Evolutionary conservation across 2,888 invertebrate species (phyloP), one percentile per base, ranked within the genome.

Genomic region (Microplitis deprimator): DNA sequence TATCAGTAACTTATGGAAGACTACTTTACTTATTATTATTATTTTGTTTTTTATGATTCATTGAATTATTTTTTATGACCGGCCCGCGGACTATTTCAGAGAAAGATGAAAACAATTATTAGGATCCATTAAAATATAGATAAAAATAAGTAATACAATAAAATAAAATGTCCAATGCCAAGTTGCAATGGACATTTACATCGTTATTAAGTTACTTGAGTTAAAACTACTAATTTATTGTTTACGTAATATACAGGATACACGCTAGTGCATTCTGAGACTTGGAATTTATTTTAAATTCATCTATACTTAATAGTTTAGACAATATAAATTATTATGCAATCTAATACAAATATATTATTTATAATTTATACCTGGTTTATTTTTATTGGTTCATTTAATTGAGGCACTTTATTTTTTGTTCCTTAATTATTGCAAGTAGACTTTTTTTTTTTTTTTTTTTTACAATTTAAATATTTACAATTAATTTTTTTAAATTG

Each of bases 221-320:
- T 76, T 82, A 76, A 73, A 81, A 79, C 77, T 78, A 79, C 82
- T 82, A 77, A 79, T 77, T 78, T 77, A 65, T 29, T 72, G 39
- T 75, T 79, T 79, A 75, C 77, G 79, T 79, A 79, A 79, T 72
- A 79, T 72, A 59, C 84, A 83, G 84, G 83, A 85, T 84, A 81
- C 80, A 80, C 81, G 78, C 80, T 83, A 79, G 80, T 84, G 80
- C 79, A 80, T 82, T 81, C 77, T 81, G 78, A 76, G 81, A 76
- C 78, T 79, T 76, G 79, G 76, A 78, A 79, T 79, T 80, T 79
- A 79, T 79, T 80, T 79, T 74, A 71, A 81, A 81, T 50, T 50
- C 10, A 81, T 80, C 78, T 29, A 71, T 60, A 39, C 38, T 17
- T 38, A 61, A 61, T 16, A 29, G 50, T 50, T 50, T 41, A 13